phyloP scores from a whole-genome alignment of 2,888 invertebrate genomes.

The Gisinianus flammeolus region DNA sequence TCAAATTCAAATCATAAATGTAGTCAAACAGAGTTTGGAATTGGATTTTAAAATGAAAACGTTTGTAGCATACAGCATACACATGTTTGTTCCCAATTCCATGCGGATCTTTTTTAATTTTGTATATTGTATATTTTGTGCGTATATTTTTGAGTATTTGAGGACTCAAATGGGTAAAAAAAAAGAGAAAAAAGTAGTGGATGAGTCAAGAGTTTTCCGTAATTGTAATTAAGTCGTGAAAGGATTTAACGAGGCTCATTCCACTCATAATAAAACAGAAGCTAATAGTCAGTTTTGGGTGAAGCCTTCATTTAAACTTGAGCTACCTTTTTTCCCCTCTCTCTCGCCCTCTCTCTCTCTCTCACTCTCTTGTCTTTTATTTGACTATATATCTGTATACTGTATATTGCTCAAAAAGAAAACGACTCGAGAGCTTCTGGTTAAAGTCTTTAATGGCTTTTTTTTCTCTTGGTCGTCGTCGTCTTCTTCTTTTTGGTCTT shows the following conservation, averaged over 20 bases:
- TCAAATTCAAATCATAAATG: no score
- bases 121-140: neutral
- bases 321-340: neutral
- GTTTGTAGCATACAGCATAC: no score
- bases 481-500: neutral
- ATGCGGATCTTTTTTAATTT: no score
- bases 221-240: constrained; percentile 11
- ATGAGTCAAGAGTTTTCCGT: neutral
- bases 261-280: constrained; percentile 7
- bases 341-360: no score
- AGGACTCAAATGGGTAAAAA: neutral
- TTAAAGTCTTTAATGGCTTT: constrained; percentile 2
- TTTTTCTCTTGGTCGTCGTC: neutral
- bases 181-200: neutral
- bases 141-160: neutral
- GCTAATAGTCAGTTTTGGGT: constrained; percentile 1
- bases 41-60: no score
- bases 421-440: constrained; percentile 11
- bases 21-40: no score
- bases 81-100: no score
- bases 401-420: neutral
- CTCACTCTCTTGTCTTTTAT: neutral
- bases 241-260: constrained; percentile 5
- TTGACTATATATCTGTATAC: neutral
- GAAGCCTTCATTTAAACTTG: neutral